Evolutionary conservation across 2,797 vertebrate genomes (phyloP).

Genomic region (Eptatretus atami): DNA sequence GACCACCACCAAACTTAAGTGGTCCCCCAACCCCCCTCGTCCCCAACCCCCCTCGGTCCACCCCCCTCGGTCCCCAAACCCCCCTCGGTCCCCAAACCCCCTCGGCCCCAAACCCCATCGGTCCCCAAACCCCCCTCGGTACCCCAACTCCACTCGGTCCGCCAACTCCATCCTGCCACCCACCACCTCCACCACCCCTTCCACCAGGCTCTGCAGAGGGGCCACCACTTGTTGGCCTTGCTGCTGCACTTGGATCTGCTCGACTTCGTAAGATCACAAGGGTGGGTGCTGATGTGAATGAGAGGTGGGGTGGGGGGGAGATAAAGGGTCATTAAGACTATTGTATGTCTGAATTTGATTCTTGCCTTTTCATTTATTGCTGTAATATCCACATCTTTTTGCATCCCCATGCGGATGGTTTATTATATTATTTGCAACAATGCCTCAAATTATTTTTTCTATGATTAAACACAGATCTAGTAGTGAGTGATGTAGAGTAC

Average conservation of each 20-base stretch:
- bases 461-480: too few relatives aligned
- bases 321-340: too few relatives aligned
- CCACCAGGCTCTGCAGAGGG: slow-evolving; percentile 39
- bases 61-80: slow-evolving; percentile 17
- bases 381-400: too few relatives aligned
- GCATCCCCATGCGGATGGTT: too few relatives aligned
- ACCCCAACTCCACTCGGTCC: slow-evolving; percentile 15
- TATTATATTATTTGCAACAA: too few relatives aligned
- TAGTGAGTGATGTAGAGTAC: too few relatives aligned
- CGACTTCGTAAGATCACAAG: slow-evolving; percentile 68
- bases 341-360: too few relatives aligned
- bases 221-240: slow-evolving; percentile 47
- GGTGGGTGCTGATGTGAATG: slow-evolving; percentile 22
- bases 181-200: slow-evolving; percentile 43
- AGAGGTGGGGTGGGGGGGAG: neutral
- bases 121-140: slow-evolving; percentile 15
- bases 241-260: slow-evolving; percentile 66
- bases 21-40: slow-evolving; percentile 16
- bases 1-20: slow-evolving; percentile 11
- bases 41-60: slow-evolving; percentile 8
- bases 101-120: neutral
- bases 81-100: slow-evolving; percentile 15
- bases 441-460: too few relatives aligned
- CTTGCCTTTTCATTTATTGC: too few relatives aligned
- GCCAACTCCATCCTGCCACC: neutral